These are phyloP conservation scores for Aurelia aurita DNA, from an alignment of 30 jellyfish, hydroid and myxozoan genomes.

Conservation along the genomic window DNA sequence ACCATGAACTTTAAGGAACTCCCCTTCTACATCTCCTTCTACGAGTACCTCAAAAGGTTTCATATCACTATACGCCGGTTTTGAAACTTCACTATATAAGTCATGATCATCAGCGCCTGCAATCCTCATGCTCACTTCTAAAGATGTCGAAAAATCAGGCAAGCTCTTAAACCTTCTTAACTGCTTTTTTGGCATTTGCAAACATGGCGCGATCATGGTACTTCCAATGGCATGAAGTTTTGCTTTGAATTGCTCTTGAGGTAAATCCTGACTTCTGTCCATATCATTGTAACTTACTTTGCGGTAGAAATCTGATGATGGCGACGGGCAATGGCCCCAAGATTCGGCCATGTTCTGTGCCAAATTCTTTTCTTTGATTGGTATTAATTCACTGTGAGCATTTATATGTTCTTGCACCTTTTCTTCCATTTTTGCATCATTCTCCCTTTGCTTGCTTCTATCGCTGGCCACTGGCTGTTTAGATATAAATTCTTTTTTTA, in stretches of 20 bases:
- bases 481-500: neutral
- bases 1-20: constrained; percentile 60
- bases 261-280: constrained; percentile 83
- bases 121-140: constrained; percentile 60
- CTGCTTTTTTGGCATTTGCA: neutral
- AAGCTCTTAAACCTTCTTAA: neutral
- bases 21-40: constrained; percentile 3
- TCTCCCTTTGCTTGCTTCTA: neutral
- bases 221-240: constrained; percentile 49
- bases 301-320: constrained; percentile 61
- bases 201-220: constrained; percentile 24
- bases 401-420: neutral
- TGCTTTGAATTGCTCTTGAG: constrained; percentile 85
- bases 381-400: neutral
- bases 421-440: neutral
- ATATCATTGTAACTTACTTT: constrained; percentile 68
- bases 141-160: constrained; percentile 36
- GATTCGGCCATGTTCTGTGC: constrained; percentile 18
- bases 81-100: neutral
- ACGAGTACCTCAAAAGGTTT: neutral
- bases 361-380: neutral
- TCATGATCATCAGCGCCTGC: constrained; percentile 1
- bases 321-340: constrained; percentile 91
- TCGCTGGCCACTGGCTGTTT: neutral
- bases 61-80: neutral